Evolutionary conservation across 1,140 invertebrate species (phyloP).

Genomic region (Pteromalus puparum): DNA sequence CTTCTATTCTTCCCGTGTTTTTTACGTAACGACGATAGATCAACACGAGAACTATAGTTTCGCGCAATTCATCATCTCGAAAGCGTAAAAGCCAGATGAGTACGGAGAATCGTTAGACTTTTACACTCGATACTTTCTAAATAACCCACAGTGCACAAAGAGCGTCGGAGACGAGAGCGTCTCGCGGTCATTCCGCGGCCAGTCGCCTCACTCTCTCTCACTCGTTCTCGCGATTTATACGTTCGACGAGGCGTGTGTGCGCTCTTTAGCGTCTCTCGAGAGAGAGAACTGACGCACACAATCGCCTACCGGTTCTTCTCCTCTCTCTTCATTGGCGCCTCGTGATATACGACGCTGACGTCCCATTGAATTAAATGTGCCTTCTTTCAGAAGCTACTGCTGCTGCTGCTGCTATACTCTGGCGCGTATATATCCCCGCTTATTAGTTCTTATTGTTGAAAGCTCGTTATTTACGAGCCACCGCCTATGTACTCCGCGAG

Average conservation of each 20-base stretch:
- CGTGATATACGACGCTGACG: slow-evolving; percentile 50
- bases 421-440: slow-evolving; percentile 26
- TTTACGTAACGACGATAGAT: neutral
- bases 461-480: slow-evolving; percentile 48
- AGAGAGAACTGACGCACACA: slow-evolving; percentile 30
- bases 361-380: slow-evolving; percentile 48
- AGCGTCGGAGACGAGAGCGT: neutral
- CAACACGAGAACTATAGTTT: too few relatives aligned
- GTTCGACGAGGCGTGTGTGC: slow-evolving; percentile 18
- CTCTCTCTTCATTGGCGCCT: slow-evolving; percentile 45
- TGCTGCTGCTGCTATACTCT: too few relatives aligned
- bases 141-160: neutral
- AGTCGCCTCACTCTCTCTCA: neutral
- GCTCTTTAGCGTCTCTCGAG: slow-evolving; percentile 34
- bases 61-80: neutral
- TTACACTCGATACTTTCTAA: neutral
- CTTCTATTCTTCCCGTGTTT: neutral
- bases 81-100: neutral
- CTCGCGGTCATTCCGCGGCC: neutral
- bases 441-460: slow-evolving; percentile 54
- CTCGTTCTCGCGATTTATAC: slow-evolving; percentile 37
- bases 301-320: slow-evolving; percentile 43
- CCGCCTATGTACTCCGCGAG: neutral
- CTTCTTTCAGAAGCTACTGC: neutral
- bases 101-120: neutral